These are phyloP conservation scores for Neoseiulus cucumeris DNA, from an alignment of 1,140 invertebrate species.

Conservation along the genomic window DNA sequence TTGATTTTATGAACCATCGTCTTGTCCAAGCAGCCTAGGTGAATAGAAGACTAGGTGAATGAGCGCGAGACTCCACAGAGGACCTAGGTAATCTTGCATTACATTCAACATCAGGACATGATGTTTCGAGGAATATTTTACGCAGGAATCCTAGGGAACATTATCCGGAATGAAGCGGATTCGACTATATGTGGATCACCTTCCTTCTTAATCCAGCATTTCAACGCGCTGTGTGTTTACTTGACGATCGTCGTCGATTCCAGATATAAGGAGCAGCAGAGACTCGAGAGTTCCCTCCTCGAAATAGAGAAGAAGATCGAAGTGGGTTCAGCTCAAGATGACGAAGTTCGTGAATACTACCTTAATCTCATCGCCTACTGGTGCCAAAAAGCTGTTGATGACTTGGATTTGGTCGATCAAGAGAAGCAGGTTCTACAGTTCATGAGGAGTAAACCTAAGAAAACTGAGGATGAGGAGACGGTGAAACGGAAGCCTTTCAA, in stretches of 20 bases:
- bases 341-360: constrained; percentile 4
- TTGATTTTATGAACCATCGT: no score
- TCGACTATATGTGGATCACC: no score
- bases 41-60: no score
- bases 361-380: not conserved
- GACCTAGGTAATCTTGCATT: no score
- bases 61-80: no score
- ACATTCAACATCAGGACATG: no score
- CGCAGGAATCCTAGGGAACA: no score
- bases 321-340: not conserved
- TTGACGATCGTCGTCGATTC: not conserved
- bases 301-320: not conserved
- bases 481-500: not conserved
- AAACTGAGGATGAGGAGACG: not conserved
- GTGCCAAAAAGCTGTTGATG: not conserved
- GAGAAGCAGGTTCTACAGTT: not conserved
- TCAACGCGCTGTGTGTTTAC: no score
- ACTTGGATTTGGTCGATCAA: not conserved
- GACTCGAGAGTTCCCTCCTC: not conserved
- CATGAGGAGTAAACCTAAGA: not conserved
- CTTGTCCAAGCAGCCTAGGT: no score
- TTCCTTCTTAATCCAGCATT: no score
- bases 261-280: not conserved
- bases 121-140: no score
- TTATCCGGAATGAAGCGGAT: no score